Base-by-base conservation (phyloP, 2,888 invertebrate species). In the Nomada lathburiana region DNA sequence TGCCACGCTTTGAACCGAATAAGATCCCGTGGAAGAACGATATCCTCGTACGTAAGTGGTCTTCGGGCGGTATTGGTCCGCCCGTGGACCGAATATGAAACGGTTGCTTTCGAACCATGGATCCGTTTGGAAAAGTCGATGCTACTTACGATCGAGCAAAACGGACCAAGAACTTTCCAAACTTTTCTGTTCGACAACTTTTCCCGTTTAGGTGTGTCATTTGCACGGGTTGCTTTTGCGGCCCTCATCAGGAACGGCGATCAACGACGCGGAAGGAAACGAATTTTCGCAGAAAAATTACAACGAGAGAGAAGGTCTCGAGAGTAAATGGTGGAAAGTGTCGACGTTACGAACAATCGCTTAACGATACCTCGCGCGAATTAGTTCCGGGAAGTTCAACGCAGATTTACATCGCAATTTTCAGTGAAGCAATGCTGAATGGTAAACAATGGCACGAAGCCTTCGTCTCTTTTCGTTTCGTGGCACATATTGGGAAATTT, bases 111-210 rank as follows among this genome's bases (percentile, higher is more conserved):
- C 50, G 57, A 53, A 52, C 18, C 57, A 52, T 53, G 20, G n/a
- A 50, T 36, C 20, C 23, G 50, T 65, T 53, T 67, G 23, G 67
- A 20, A n/a, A 44, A 47, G 29, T 18, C 13, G 36, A 23, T 20
- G 60, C 60, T 50, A 7, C 36, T 36, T 36, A 57, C 47, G 62
- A 65, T 83, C 64, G 76, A 26, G 68, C 63, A 71, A 64, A 50
- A n/a, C n/a, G 75, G 71, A 63, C 60, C 29, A 71, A 63, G 29
- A 78, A 85, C 79, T 78, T 84, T 60, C 52, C 68, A n/a, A 74
- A 82, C 80, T 77, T 84, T 83, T 74, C 50, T 44, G 47, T 29
- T 53, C 65, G 69, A 36, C 63, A 88, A 88, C 82, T 91, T 91
- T 89, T 83, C 68, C 84, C 82, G 78, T 86, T 89, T 86, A 53